Base-by-base conservation (phyloP, 2,888 invertebrate species). In the Beris morrisii region DNA sequence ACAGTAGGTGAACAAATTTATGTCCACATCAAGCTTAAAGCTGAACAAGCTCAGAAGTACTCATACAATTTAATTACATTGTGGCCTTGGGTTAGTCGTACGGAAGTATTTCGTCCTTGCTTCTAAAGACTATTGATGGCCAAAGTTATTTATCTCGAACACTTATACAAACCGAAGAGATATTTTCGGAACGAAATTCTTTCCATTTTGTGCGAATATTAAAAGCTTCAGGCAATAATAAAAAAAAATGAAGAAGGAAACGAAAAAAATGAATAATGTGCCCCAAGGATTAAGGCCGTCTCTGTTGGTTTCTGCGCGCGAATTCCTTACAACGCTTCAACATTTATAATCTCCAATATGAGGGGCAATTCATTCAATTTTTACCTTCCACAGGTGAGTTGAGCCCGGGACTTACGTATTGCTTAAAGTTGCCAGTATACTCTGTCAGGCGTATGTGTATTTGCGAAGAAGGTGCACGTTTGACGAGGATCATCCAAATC, bases 401-500 rank as follows among this genome's bases (percentile, higher is more conserved):
- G 54, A 31, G n/a, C 31, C n/a, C 31, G 45, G 13, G 44, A 5
- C 30, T 59, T 12, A 57, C 44, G 13, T 44, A 46, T 13, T 5
- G 3, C 58, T 30, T 4, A 9, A 53, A 52, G 28, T 15, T 5
- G 30, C 22, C 28, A 57, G 46, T 30, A 15, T 11, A 15, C 46
- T 46, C 48, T 59, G n/a, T 31, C 7, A 59, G 31, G 48, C 28
- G 48, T 48, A 46, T 46, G 46, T 46, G 48, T 59, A 59, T 59
- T 59, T 59, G 48, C 15, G 11, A 13, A 59, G 46, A 59, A 22
- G 48, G 30, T 45, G 48, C 58, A 46, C 4, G 48, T 31, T 59
- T 59, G 58, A 59, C 58, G 22, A 59, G 58, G 58, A 58, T 58
- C 57, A 30, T 46, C n/a, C 31, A 46, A 48, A 46, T 30, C 32